phyloP scores from a whole-genome alignment of 2,888 invertebrate species.

The Agrotis ipsilon region DNA sequence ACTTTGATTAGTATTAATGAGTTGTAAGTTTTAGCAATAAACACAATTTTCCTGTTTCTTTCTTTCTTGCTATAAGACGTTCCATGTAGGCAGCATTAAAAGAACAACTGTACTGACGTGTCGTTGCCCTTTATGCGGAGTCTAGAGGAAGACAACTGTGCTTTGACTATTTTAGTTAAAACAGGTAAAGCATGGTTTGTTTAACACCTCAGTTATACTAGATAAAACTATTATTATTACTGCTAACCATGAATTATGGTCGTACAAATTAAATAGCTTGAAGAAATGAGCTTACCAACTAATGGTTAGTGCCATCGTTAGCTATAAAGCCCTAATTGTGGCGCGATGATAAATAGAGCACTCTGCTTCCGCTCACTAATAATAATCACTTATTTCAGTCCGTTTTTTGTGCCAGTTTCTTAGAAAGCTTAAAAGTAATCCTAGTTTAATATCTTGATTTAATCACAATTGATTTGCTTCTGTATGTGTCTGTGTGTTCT shows the following conservation, averaged over 20 bases:
- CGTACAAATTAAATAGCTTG: conserved; percentile 20
- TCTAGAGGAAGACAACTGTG: too few species aligned
- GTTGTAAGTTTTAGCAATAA: too few species aligned
- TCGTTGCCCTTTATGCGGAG: too few species aligned
- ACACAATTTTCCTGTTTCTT: too few species aligned
- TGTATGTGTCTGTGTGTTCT: too few species aligned
- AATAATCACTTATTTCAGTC: conserved; percentile 56
- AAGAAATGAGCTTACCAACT: conserved; percentile 38
- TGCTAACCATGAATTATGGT: background rate
- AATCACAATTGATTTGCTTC: too few species aligned
- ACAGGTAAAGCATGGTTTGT: background rate
- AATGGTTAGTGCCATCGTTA: conserved; percentile 54
- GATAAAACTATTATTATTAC: background rate
- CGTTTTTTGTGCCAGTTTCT: conserved; percentile 33
- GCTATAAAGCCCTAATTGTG: conserved; percentile 54
- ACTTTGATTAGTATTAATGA: too few species aligned
- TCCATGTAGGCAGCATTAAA: too few species aligned
- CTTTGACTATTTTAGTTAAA: background rate
- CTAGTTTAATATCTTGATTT: too few species aligned
- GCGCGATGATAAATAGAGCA: conserved; percentile 62
- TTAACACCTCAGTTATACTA: background rate
- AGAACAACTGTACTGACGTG: too few species aligned
- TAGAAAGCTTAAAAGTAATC: too few species aligned
- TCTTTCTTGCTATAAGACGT: too few species aligned
- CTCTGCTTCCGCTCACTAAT: conserved; percentile 56